Conservation (phyloP, 2,888 invertebrate genomes). For the Cheilosia vulpina region DNA sequence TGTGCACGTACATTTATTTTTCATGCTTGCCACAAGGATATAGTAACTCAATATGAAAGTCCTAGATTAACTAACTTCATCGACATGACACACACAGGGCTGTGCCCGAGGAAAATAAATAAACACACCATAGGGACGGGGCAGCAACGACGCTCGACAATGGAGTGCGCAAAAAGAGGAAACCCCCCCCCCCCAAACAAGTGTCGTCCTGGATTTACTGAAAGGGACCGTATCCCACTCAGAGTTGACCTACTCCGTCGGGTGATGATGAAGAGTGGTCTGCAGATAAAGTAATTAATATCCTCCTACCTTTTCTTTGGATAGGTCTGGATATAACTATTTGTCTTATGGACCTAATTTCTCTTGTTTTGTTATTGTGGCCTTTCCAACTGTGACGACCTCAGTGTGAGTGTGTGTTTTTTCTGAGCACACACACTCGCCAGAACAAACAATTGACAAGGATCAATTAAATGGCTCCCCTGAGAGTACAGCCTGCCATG, state of each 20-base stretch:
- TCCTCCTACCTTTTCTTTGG: constrained; percentile 43
- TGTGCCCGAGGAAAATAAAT: constrained; percentile 46
- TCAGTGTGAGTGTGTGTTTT: background rate
- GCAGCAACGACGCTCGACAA: background rate
- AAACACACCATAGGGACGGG: constrained; percentile 56
- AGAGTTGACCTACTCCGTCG: constrained; percentile 47
- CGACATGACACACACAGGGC: constrained; percentile 49
- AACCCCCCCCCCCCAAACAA: constrained; percentile 16
- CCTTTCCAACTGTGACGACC: background rate
- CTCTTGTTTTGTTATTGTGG: background rate
- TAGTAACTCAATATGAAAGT: constrained; percentile 55
- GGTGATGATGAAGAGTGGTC: constrained; percentile 60
- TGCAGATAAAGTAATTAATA: constrained; percentile 68
- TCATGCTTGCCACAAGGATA: constrained; percentile 57
- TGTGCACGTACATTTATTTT: constrained; percentile 62
- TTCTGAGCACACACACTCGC: constrained; percentile 1
- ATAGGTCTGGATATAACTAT: constrained; percentile 21
- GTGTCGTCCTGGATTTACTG: constrained; percentile 11
- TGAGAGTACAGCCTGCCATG: constrained; percentile 52
- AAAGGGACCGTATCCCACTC: background rate
- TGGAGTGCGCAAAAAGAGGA: background rate
- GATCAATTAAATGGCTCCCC: constrained; percentile 65
- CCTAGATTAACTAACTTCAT: constrained; percentile 69
- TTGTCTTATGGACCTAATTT: constrained; percentile 66
- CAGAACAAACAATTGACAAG: constrained; percentile 68